Evolutionary conservation across 2,797 vertebrate species (phyloP).

Genomic region (Chaunax sp.): DNA sequence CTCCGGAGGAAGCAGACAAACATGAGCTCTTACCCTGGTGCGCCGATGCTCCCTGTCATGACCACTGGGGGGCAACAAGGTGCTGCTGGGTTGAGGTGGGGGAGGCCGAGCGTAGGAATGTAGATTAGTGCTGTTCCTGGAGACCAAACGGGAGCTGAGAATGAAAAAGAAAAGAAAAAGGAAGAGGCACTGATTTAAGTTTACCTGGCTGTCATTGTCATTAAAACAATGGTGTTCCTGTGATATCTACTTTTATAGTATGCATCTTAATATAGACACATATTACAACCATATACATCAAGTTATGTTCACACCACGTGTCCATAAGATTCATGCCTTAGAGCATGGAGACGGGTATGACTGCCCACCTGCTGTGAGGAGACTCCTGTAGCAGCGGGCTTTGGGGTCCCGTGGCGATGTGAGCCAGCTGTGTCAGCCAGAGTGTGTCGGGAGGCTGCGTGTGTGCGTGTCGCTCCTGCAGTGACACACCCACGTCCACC

Average conservation of each 20-base stretch:
- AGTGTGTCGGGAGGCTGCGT: conserved; percentile 86
- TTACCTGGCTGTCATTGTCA: not conserved
- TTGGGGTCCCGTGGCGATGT: conserved; percentile 96
- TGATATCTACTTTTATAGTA: too few species aligned
- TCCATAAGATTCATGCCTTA: too few species aligned
- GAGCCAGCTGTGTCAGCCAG: conserved; percentile 96
- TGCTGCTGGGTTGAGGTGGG: conserved; percentile 78
- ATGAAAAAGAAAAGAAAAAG: not conserved
- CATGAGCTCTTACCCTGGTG: conserved; percentile 72
- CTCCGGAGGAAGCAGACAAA: not conserved
- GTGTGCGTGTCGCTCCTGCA: conserved; percentile 82
- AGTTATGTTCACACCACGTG: too few species aligned
- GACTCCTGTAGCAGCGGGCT: conserved; percentile 91
- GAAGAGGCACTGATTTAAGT: too few species aligned
- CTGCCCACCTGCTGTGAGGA: conserved; percentile 61
- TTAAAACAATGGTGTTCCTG: too few species aligned
- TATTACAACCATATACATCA: not conserved
- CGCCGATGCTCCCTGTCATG: conserved; percentile 84
- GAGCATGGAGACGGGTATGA: not conserved
- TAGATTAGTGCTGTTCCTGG: conserved; percentile 93
- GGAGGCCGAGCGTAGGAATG: conserved; percentile 98
- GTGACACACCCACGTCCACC: conserved; percentile 89
- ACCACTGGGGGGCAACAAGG: conserved; percentile 81
- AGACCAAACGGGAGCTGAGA: conserved; percentile 89
- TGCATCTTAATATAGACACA: too few species aligned